Conservation (phyloP, 2,797 vertebrate species). For the Galago senegalensis region DNA sequence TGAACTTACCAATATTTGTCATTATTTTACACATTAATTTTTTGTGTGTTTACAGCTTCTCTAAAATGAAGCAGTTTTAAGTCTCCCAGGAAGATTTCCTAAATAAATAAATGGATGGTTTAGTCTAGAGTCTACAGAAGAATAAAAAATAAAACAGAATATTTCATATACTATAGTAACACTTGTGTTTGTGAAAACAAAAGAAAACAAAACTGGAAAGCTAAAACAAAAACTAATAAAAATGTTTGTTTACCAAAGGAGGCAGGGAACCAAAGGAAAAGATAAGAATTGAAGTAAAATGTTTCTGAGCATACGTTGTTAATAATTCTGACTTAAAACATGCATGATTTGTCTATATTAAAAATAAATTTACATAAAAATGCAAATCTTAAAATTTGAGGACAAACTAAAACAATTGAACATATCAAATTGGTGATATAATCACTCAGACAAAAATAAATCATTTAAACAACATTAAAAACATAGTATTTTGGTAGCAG, state of each 20-base stretch:
- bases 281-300: background rate
- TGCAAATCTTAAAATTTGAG: background rate
- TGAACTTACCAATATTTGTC: background rate
- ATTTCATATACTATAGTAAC: background rate
- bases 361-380: slow-evolving; percentile 38
- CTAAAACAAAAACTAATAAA: background rate
- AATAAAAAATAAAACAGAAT: background rate
- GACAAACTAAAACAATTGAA: background rate
- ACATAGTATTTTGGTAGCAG: background rate
- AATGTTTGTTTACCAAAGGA: background rate
- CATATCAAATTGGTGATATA: background rate
- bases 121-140: background rate
- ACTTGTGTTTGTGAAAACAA: background rate
- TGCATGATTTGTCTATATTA: background rate
- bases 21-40: slow-evolving; percentile 11
- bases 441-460: background rate
- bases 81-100: background rate
- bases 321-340: slow-evolving; percentile 20
- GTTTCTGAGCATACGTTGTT: background rate
- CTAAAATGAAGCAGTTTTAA: background rate
- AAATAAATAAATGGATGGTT: background rate
- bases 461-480: background rate
- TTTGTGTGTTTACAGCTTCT: background rate
- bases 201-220: background rate
- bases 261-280: background rate